Base-by-base conservation (phyloP, 2,113 vertebrate species). In the Nothocercus julius region DNA sequence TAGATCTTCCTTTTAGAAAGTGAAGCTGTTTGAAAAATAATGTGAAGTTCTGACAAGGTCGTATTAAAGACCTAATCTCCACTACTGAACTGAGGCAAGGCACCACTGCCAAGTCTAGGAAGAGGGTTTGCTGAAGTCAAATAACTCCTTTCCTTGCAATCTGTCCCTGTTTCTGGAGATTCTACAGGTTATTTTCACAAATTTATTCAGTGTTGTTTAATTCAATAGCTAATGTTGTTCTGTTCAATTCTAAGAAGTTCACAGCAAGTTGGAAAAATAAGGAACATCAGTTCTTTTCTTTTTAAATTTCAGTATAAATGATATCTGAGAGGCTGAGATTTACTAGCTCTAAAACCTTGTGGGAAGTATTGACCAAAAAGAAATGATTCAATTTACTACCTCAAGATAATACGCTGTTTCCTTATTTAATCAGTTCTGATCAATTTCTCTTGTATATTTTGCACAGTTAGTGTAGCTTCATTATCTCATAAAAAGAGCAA, bases 401-500 rank as follows among this genome's bases (percentile, higher is more conserved):
- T 82, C 69, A 22, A 77, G 32, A 82, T 76, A 69, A 53, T 66
- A 64, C 14, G 18, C 72, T 47, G 59, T 89, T 96, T 67, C 56
- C 70, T 67, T 91, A 24, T 40, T 73, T 87, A 91, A 85, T 77
- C 70, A 42, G n/a, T 74, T 89, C 84, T 87, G 58, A 85, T 93
- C 87, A 89, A 32, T 45, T 87, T 87, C 32, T 74, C 77, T 64
- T 85, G 22, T 63, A 38, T 58, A 83, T 67, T 54, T 72, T 80
- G 45, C 49, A 80, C 30, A 82, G 53, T 72, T 93, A 79, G 20
- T 28, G 47, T 68, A 64, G 16, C 30, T 93, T 89, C 59, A 70
- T 87, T 85, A 87, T 77, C 84, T 82, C 93, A 67, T 82, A 87
- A 87, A 85, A 49, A 49, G 92, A 62, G 58, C 30, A 80, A 63